phyloP scores from a whole-genome alignment of 2,113 vertebrate genomes.

The Henicopernis longicauda region DNA sequence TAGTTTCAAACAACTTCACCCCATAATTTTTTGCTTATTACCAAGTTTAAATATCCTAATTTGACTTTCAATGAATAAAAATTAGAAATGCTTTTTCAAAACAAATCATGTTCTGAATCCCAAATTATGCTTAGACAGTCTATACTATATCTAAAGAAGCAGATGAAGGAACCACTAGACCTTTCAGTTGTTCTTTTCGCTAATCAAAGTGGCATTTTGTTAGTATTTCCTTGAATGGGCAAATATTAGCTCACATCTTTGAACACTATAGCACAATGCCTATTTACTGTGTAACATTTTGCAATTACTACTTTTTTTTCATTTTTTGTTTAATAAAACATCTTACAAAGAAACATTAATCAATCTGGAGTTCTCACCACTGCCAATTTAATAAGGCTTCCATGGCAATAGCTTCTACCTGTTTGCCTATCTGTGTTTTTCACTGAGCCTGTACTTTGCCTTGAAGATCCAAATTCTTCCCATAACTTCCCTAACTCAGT shows the following conservation, averaged over 20 bases:
- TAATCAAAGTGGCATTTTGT: slow-evolving; percentile 61
- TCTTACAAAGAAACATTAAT: neutral
- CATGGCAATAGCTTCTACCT: neutral
- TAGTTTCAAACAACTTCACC: slow-evolving; percentile 27
- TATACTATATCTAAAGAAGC: slow-evolving; percentile 47
- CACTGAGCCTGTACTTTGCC: neutral
- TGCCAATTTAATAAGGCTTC: neutral
- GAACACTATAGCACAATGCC: slow-evolving; percentile 1
- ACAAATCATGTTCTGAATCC: slow-evolving; percentile 30
- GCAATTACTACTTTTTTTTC: neutral
- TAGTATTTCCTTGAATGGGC: slow-evolving; percentile 43
- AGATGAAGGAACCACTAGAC: slow-evolving; percentile 49
- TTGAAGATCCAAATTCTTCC: neutral
- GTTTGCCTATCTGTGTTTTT: neutral
- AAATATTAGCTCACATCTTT: slow-evolving; percentile 52
- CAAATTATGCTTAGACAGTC: slow-evolving; percentile 37
- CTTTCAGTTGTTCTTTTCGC: slow-evolving; percentile 55
- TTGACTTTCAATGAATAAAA: slow-evolving; percentile 35
- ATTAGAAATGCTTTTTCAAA: slow-evolving; percentile 23
- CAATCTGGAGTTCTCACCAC: neutral
- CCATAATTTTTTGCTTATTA: neutral
- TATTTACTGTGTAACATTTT: neutral
- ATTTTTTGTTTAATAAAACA: neutral
- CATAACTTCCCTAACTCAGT: neutral
- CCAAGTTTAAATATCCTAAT: slow-evolving; percentile 31